These are phyloP conservation scores for Holotrichia oblita DNA, from an alignment of 1,140 invertebrate species.

Conservation along the genomic window DNA sequence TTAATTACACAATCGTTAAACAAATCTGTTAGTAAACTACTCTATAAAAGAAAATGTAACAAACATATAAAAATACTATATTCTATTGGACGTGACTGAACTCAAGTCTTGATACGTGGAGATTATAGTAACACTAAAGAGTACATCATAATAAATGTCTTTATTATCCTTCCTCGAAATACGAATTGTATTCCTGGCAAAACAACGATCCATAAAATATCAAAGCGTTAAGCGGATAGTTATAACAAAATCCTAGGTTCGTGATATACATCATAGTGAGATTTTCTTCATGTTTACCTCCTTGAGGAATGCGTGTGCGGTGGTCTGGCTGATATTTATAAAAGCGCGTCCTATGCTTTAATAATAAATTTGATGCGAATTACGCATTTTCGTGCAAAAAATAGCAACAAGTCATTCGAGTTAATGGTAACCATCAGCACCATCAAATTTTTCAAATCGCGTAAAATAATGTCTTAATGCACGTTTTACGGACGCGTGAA, in stretches of 20 bases:
- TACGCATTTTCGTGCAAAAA: background rate
- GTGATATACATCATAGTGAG: background rate
- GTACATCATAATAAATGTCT: background rate
- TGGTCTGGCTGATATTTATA: background rate
- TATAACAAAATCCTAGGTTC: background rate
- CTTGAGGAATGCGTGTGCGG: slow-evolving; percentile 10
- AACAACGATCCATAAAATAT: too few species aligned
- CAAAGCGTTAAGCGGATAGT: background rate
- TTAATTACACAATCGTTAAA: too few species aligned
- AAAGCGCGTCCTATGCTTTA: background rate
- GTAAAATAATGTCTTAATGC: background rate
- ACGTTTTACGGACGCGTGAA: background rate
- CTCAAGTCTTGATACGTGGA: too few species aligned
- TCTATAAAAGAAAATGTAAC: too few species aligned
- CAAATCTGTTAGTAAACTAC: too few species aligned
- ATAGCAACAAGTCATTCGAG: slow-evolving; percentile 1
- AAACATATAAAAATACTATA: too few species aligned
- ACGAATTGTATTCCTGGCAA: too few species aligned
- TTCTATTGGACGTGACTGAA: too few species aligned
- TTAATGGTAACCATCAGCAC: slow-evolving; percentile 12
- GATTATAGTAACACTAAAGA: background rate
- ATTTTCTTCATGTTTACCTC: background rate
- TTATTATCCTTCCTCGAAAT: background rate
- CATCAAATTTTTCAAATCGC: background rate
- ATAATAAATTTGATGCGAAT: background rate